Evolutionary conservation across 2,113 vertebrate genomes (phyloP).

Genomic region (Trachemys scripta): DNA sequence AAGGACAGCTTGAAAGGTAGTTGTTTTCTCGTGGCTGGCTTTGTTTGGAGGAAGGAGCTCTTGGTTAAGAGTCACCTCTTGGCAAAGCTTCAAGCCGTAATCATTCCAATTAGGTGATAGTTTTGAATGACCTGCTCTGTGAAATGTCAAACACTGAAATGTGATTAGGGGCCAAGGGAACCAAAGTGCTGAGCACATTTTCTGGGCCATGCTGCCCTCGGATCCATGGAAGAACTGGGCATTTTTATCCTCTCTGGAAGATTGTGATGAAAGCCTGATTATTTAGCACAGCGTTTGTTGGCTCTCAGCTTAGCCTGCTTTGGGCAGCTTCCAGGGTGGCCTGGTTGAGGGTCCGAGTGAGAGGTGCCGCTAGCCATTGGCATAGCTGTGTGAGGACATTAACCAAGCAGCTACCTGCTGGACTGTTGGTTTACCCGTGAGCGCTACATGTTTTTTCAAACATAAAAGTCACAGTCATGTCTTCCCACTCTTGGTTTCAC

Average conservation of each 20-base stretch:
- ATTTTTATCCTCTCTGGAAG: background rate
- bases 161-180: background rate
- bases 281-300: fast-evolving
- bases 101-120: background rate
- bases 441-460: fast-evolving
- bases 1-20: background rate
- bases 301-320: background rate
- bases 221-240: fast-evolving
- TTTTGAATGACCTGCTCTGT: background rate
- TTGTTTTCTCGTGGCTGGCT: slow-evolving; percentile 7
- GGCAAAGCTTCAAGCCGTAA: background rate
- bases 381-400: fast-evolving
- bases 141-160: background rate
- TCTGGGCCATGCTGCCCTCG: background rate
- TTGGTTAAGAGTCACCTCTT: slow-evolving; percentile 2
- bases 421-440: background rate
- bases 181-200: fast-evolving
- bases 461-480: fast-evolving
- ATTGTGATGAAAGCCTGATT: background rate
- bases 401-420: fast-evolving
- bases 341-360: fast-evolving
- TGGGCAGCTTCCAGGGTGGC: background rate
- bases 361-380: fast-evolving
- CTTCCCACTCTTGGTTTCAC: background rate
- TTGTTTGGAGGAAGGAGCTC: background rate